Conservation (phyloP, 1,140 invertebrate genomes). For the Archegozetes longisetosus region DNA sequence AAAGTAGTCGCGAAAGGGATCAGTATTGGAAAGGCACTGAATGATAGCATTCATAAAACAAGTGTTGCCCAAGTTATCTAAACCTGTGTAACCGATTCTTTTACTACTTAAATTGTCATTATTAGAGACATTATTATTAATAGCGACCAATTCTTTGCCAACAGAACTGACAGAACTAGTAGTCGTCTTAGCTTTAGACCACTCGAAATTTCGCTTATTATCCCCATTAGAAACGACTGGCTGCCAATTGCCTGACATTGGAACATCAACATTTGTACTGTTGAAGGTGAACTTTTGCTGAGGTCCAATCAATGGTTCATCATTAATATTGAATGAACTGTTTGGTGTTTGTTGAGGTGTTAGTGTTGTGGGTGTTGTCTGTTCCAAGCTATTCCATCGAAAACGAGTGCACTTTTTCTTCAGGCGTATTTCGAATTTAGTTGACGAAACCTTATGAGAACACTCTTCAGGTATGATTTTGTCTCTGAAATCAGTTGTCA, state of each 20-base stretch:
- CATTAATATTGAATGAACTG: background rate
- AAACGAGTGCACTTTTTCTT: slow-evolving; percentile 20
- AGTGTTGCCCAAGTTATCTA: slow-evolving; percentile 32
- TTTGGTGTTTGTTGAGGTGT: background rate
- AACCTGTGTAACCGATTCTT: slow-evolving; percentile 24
- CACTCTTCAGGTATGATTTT: slow-evolving; percentile 24
- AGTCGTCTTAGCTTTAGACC: background rate
- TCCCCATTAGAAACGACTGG: background rate
- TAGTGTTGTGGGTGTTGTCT: slow-evolving; percentile 1
- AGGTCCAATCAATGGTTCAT: background rate
- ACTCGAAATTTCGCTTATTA: background rate
- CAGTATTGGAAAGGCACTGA: slow-evolving; percentile 32
- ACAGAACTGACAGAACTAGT: slow-evolving; percentile 16
- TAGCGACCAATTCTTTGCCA: slow-evolving; percentile 9
- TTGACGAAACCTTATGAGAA: slow-evolving; percentile 20
- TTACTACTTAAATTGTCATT: slow-evolving; percentile 14
- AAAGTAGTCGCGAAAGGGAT: slow-evolving; percentile 30
- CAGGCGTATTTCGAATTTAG: slow-evolving; percentile 25
- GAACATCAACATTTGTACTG: background rate
- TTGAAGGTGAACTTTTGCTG: background rate
- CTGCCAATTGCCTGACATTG: background rate
- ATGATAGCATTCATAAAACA: slow-evolving; percentile 34
- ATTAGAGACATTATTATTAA: slow-evolving; percentile 22
- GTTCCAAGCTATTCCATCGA: slow-evolving; percentile 27
- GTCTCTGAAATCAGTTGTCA: slow-evolving; percentile 24